These are phyloP conservation scores for Callipepla californica DNA, from an alignment of 2,113 vertebrate species.

Conservation along the genomic window DNA sequence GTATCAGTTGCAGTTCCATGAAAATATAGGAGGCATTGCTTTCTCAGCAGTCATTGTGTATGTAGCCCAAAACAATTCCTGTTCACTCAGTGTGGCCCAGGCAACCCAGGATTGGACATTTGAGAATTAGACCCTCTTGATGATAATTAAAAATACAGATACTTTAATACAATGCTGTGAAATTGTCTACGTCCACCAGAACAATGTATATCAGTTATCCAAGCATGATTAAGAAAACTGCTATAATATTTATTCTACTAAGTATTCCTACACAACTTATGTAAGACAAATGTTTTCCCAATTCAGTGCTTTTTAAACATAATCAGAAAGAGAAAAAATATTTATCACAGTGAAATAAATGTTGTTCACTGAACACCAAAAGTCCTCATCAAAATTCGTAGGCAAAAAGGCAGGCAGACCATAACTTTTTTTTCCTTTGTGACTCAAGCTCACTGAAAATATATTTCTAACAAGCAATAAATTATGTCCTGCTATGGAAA, in stretches of 20 bases:
- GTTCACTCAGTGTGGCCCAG: no score
- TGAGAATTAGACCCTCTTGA: neutral
- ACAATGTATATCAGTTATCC: neutral
- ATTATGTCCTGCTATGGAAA: neutral
- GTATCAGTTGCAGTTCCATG: no score
- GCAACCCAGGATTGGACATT: no score
- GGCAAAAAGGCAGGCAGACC: neutral
- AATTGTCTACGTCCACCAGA: neutral
- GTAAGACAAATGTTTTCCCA: slow-evolving; percentile 41
- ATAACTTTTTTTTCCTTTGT: neutral
- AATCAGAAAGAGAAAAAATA: slow-evolving; percentile 12
- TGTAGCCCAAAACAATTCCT: no score
- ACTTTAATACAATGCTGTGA: neutral
- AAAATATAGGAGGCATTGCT: no score
- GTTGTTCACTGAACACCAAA: neutral
- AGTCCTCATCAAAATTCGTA: neutral
- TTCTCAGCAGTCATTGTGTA: no score
- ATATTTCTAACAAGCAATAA: neutral
- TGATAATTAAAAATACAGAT: neutral
- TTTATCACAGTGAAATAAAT: neutral
- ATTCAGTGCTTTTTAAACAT: slow-evolving; percentile 33
- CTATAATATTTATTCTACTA: neutral
- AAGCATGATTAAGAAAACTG: neutral
- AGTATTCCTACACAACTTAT: neutral
- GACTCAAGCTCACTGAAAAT: neutral